Evolutionary conservation across 2,888 invertebrate genomes (phyloP).

Genomic region (Agonopterix subpropinquella): DNA sequence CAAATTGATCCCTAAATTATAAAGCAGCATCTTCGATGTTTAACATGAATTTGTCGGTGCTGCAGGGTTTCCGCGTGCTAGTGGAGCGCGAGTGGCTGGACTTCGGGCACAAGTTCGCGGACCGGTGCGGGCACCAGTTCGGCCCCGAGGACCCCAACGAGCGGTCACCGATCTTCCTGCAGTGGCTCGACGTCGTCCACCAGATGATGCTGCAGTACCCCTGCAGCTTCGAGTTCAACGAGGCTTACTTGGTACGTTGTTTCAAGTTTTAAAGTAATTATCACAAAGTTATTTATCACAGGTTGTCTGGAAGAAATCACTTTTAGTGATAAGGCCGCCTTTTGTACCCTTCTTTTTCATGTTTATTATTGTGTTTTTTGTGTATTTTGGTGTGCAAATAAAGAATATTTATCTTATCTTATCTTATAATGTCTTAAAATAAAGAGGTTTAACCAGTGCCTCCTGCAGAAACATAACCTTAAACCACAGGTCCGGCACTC

Average conservation of each 20-base stretch:
- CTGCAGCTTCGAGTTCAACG: constrained; percentile 96
- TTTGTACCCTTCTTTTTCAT: too few species aligned
- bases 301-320: too few species aligned
- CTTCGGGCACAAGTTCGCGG: constrained; percentile 98
- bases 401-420: too few species aligned
- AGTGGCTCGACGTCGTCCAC: constrained; percentile 98
- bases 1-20: too few species aligned
- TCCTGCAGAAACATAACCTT: too few species aligned
- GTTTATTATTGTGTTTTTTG: too few species aligned
- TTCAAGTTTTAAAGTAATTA: background rate
- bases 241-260: constrained; percentile 88
- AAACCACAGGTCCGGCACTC: too few species aligned
- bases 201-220: constrained; percentile 93
- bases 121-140: constrained; percentile 91
- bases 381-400: too few species aligned
- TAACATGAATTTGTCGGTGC: background rate
- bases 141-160: constrained; percentile 94
- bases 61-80: constrained; percentile 92
- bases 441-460: background rate
- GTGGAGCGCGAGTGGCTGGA: constrained; percentile 98
- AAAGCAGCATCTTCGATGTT: too few species aligned
- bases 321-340: too few species aligned
- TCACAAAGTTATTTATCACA: too few species aligned
- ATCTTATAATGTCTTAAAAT: background rate
- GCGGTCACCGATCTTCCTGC: constrained; percentile 97